These are phyloP conservation scores for Epinephelus malabaricus DNA, from an alignment of 2,797 vertebrate genomes.

Conservation along the genomic window DNA sequence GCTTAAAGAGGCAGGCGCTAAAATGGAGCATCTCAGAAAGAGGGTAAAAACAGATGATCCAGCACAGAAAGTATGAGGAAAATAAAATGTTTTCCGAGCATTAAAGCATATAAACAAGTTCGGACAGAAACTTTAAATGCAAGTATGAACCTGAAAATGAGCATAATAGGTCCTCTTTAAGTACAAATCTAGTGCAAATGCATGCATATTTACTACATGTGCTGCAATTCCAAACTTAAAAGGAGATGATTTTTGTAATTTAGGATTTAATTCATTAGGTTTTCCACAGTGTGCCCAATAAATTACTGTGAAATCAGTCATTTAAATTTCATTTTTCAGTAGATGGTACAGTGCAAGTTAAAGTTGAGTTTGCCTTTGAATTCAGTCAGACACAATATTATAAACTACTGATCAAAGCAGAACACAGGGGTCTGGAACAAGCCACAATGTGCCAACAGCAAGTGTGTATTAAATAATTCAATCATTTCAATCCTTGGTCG, in stretches of 20 bases:
- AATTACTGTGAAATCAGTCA: neutral
- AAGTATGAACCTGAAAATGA: too few relatives aligned
- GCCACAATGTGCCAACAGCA: neutral
- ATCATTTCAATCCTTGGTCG: neutral
- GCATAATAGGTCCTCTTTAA: neutral
- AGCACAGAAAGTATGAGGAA: too few relatives aligned
- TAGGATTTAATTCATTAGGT: neutral
- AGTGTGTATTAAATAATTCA: neutral
- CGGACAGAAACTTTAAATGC: too few relatives aligned
- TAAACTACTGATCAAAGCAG: neutral
- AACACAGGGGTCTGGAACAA: neutral
- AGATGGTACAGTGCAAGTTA: neutral
- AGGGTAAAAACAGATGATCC: too few relatives aligned
- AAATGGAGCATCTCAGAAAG: too few relatives aligned
- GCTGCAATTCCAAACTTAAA: neutral
- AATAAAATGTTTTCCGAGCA: too few relatives aligned
- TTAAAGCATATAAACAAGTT: too few relatives aligned
- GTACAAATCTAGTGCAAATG: neutral
- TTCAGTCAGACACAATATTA: neutral
- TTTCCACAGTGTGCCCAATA: neutral
- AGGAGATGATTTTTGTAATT: neutral
- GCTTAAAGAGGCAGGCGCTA: too few relatives aligned
- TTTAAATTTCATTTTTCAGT: neutral
- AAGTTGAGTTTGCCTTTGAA: neutral
- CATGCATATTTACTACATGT: neutral